phyloP scores from a whole-genome alignment of 2,888 invertebrate genomes.

The Aphodius sticticus region DNA sequence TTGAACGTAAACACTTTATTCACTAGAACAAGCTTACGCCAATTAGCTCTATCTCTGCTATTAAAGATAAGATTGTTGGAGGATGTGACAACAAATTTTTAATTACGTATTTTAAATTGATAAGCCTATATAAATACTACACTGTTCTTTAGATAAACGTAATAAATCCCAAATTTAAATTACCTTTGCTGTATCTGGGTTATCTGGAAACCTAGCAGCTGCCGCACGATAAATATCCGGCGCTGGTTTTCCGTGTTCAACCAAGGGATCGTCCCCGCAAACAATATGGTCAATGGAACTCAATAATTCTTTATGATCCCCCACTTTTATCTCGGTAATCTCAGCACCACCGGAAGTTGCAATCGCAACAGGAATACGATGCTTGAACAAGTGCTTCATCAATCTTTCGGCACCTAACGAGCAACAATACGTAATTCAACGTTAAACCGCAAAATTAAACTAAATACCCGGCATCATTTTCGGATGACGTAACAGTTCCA shows the following conservation, averaged over 20 bases:
- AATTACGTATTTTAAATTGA: too few species aligned
- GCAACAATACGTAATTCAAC: not conserved
- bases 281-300: conserved; percentile 67
- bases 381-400: conserved; percentile 66
- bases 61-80: too few species aligned
- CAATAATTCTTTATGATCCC: conserved; percentile 62
- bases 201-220: conserved; percentile 67
- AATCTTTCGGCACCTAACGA: conserved; percentile 65
- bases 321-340: conserved; percentile 66
- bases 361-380: conserved; percentile 72
- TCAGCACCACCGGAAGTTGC: conserved; percentile 71
- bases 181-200: conserved; percentile 59
- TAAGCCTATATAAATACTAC: too few species aligned
- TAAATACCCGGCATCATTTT: conserved; percentile 45
- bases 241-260: conserved; percentile 73
- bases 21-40: too few species aligned
- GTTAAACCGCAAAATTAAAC: not conserved
- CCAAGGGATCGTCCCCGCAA: conserved; percentile 71
- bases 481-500: conserved; percentile 38
- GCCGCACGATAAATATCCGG: conserved; percentile 75
- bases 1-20: too few species aligned
- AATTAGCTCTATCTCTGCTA: too few species aligned
- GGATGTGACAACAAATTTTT: too few species aligned
- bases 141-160: too few species aligned
- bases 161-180: too few species aligned